Evolutionary conservation across 2,888 invertebrate species (phyloP), one percentile per base, ranked within the genome.

Genomic region (Meghimatium bilineatum): DNA sequence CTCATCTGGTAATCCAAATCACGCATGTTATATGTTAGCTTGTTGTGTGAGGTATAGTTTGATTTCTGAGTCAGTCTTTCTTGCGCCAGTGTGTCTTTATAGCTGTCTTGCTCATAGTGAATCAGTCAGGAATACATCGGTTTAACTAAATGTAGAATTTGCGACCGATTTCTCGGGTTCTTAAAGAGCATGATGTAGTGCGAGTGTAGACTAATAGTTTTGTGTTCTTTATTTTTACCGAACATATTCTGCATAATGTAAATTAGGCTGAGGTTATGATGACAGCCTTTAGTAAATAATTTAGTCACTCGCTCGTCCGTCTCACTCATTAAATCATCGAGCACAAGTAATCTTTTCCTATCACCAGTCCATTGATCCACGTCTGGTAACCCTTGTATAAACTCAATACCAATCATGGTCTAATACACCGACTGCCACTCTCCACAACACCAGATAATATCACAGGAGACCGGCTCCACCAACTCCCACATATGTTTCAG

Each of bases 251-350:
- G 72, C 1, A 72, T 44, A 38, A 44, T 44, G 8, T 44, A 49
- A 6, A 38, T 44, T 20, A 72, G n/a, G n/a, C 72, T 72, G 10
- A 72, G 23, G 20, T 72, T 56, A 56, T 72, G 72, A 26, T 72
- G 72, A 29, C 72, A 44, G 23, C 44, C 44, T 72, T 72, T 72
- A 49, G 72, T 38, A 72, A 44, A 60, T 26, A 63, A 38, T 78
- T 63, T 12, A 32, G 34, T 38, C 6, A n/a, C 78, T 34, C 38
- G 20, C 3, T 32, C 63, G n/a, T 78, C 77, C 6, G 60, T 60
- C 23, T 63, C 52, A 26, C 3, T 20, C 52, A 60, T 36, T 23
- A 52, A 56, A 36, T 32, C 29, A 14, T 32, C 52, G 10, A 76
- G 17, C 20, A 72, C 12, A 1, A 72, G 44, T 29, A 72, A 23